Conservation (phyloP, 1,140 invertebrate species). For the Solenopsis fugax region DNA sequence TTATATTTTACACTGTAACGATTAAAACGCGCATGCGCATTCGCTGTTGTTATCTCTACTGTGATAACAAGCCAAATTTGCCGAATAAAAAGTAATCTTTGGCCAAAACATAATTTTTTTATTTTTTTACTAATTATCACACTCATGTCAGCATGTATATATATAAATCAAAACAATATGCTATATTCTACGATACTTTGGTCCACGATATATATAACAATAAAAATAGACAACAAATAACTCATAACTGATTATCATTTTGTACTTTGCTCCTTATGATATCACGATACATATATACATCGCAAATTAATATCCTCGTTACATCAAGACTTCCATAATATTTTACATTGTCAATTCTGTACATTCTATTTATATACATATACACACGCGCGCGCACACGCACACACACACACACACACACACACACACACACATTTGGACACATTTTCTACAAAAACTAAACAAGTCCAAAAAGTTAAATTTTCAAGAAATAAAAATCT, state of each 20-base stretch:
- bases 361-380: slow-evolving; percentile 11
- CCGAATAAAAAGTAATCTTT: background rate
- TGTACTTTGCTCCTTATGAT: slow-evolving; percentile 59
- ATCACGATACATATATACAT: slow-evolving; percentile 17
- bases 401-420: background rate
- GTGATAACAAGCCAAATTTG: background rate
- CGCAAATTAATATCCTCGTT: slow-evolving; percentile 18
- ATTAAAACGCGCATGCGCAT: background rate
- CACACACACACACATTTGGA: background rate
- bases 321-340: slow-evolving; percentile 25
- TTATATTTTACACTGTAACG: background rate
- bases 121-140: slow-evolving; percentile 33
- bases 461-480: too few species aligned
- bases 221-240: slow-evolving; percentile 39
- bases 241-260: slow-evolving; percentile 52
- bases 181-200: slow-evolving; percentile 40
- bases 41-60: background rate
- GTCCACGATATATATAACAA: slow-evolving; percentile 42
- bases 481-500: too few species aligned
- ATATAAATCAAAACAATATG: background rate
- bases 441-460: too few species aligned
- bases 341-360: slow-evolving; percentile 44
- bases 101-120: slow-evolving; percentile 31
- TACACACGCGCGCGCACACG: background rate
- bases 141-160: slow-evolving; percentile 42